phyloP scores from a whole-genome alignment of 2,888 invertebrate species.

The Agrypnus murinus region DNA sequence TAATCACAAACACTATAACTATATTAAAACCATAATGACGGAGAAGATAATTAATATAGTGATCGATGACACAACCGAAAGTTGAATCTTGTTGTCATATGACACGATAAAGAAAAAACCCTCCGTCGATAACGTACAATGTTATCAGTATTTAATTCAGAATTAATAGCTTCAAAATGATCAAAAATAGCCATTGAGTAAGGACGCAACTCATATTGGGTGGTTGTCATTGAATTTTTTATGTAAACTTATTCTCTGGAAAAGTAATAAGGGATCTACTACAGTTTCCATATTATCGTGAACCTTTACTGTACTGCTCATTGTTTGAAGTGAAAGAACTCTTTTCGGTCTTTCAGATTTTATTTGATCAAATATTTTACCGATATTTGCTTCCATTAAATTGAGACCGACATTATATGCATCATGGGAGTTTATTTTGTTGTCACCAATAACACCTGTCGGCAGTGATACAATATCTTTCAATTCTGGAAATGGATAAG shows the following conservation, averaged over 20 bases:
- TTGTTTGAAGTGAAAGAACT: not conserved
- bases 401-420: not conserved
- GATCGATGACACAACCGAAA: not conserved
- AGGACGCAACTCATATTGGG: not conserved
- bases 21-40: too few species aligned
- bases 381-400: not conserved
- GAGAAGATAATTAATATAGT: too few species aligned
- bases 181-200: not conserved
- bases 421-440: too few species aligned
- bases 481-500: too few species aligned
- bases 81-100: not conserved
- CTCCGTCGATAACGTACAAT: slow-evolving; percentile 8
- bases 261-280: not conserved
- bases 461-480: too few species aligned
- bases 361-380: not conserved
- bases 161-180: not conserved
- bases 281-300: too few species aligned
- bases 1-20: too few species aligned
- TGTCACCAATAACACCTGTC: too few species aligned
- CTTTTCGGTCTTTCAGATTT: not conserved
- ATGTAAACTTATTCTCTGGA: slow-evolving; percentile 2
- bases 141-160: not conserved
- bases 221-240: not conserved
- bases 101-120: not conserved
- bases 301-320: not conserved